Percentiles rank a stretch among this genome's conserved stretches.
Conservation (phyloP, 2,113 vertebrate species). For the Clinocottus analis region DNA sequence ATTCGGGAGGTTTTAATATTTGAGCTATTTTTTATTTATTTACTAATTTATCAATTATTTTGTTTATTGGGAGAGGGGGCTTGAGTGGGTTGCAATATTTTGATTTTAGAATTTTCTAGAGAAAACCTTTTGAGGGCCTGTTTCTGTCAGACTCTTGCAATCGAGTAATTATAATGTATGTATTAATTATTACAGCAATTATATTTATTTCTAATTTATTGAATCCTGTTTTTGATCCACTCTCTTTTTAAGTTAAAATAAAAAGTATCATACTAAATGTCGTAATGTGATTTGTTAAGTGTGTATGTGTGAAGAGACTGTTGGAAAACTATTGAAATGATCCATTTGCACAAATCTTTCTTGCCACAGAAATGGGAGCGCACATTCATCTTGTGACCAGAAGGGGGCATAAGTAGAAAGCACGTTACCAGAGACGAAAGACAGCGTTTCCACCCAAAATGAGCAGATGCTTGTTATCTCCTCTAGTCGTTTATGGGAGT, state of each 20-base stretch:
- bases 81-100: constrained; percentile 80
- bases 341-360: neutral
- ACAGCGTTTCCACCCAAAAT: neutral
- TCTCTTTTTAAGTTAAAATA: constrained; percentile 87
- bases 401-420: constrained; percentile 32
- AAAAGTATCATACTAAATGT: constrained; percentile 79
- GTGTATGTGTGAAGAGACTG: constrained; percentile 4
- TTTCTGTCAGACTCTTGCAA: constrained; percentile 83
- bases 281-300: constrained; percentile 29
- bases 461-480: constrained; percentile 27
- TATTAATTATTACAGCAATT: constrained; percentile 83
- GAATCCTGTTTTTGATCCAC: constrained; percentile 84
- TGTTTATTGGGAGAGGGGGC: constrained; percentile 76
- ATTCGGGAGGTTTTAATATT: constrained; percentile 83
- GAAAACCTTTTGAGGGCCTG: constrained; percentile 78
- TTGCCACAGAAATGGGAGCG: neutral
- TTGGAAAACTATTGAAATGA: too few relatives aligned
- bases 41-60: constrained; percentile 84
- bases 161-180: constrained; percentile 82
- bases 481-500: constrained; percentile 27
- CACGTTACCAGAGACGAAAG: neutral
- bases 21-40: constrained; percentile 85
- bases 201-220: constrained; percentile 88
- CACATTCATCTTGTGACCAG: constrained; percentile 45
- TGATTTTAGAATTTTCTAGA: constrained; percentile 85